phyloP scores from a whole-genome alignment of 2,888 invertebrate genomes.

The Xestia rhomboidea region DNA sequence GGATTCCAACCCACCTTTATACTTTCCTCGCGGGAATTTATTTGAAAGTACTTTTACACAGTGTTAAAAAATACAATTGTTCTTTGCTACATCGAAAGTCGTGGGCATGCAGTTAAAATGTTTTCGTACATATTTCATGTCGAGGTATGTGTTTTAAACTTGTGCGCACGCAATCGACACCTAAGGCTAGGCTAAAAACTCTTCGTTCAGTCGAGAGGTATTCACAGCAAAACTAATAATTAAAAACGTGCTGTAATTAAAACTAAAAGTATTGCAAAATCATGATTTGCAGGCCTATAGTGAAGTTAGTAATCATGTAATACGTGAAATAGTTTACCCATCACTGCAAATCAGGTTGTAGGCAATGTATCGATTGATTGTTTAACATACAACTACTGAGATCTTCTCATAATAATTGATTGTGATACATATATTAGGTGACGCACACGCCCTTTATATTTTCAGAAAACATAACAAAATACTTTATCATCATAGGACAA shows the following conservation, averaged over 20 bases:
- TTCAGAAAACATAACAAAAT: background rate
- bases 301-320: background rate
- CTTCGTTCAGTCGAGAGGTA: slow-evolving; percentile 9
- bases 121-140: slow-evolving; percentile 51
- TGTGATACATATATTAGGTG: slow-evolving; percentile 1
- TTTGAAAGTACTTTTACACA: slow-evolving; percentile 77
- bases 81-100: slow-evolving; percentile 49
- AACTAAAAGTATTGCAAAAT: slow-evolving; percentile 20
- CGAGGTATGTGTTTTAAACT: slow-evolving; percentile 43
- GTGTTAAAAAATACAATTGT: slow-evolving; percentile 63
- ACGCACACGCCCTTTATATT: slow-evolving; percentile 2
- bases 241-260: slow-evolving; percentile 24
- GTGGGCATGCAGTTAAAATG: slow-evolving; percentile 56
- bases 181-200: slow-evolving; percentile 41
- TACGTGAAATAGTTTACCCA: too few relatives aligned
- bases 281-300: background rate
- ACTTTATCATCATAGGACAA: background rate
- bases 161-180: slow-evolving; percentile 41
- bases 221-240: slow-evolving; percentile 27
- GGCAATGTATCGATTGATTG: background rate
- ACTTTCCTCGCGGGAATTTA: slow-evolving; percentile 83
- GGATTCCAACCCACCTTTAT: slow-evolving; percentile 79
- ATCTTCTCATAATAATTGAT: slow-evolving; percentile 7
- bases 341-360: background rate
- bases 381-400: background rate